Conservation (phyloP, 2,797 vertebrate species). For the Pipistrellus pygmaeus region DNA sequence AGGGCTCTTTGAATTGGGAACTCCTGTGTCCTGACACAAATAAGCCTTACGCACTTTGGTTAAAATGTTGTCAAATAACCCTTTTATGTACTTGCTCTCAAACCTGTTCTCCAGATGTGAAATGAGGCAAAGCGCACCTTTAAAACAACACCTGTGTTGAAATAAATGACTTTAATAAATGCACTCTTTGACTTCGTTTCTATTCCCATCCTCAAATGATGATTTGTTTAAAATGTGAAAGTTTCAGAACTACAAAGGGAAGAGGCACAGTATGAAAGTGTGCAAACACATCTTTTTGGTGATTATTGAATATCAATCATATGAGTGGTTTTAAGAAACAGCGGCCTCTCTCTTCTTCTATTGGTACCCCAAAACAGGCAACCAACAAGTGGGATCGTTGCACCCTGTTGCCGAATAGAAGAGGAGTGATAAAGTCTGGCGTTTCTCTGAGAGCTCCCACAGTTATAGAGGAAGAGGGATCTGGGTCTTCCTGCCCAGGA, state of each 20-base stretch:
- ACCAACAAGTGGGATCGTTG: neutral
- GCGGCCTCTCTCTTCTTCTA: conserved; percentile 5
- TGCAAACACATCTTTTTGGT: conserved; percentile 44
- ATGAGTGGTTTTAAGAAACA: neutral
- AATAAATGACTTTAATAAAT: conserved; percentile 76
- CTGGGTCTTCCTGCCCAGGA: neutral
- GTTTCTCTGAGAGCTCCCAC: neutral
- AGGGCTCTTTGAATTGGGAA: neutral
- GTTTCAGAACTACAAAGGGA: neutral
- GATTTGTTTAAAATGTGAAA: neutral
- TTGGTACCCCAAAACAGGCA: neutral
- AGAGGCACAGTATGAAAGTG: neutral
- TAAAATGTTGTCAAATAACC: conserved; percentile 67
- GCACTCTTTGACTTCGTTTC: conserved; percentile 6
- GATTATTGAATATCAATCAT: neutral
- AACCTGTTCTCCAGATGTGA: conserved; percentile 28
- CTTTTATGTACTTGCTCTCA: conserved; percentile 54
- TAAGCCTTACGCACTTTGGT: conserved; percentile 65
- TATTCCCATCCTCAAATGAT: conserved; percentile 17
- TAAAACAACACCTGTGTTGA: conserved; percentile 60
- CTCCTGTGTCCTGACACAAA: conserved; percentile 59
- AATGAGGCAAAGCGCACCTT: conserved; percentile 25
- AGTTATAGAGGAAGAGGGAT: neutral
- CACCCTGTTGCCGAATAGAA: neutral
- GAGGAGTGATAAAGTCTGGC: neutral